phyloP scores from a whole-genome alignment of 2,113 vertebrate species.

The Rhabdomys dilectus region DNA sequence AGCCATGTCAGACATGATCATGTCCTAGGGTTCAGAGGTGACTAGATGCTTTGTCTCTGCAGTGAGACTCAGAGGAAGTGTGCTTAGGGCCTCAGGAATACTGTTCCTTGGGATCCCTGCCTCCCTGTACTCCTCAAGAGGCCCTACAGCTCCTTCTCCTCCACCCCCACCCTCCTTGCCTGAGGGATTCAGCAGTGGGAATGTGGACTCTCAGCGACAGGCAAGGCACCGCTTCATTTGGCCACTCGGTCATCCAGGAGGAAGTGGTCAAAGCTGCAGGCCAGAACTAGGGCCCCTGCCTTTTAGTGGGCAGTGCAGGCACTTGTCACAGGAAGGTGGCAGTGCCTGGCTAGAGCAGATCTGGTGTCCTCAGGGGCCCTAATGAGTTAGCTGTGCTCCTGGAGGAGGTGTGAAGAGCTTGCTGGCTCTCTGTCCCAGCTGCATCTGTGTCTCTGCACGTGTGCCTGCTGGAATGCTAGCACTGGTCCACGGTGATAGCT shows the following conservation, averaged over 20 bases:
- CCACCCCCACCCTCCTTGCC: neutral
- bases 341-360: constrained; percentile 70
- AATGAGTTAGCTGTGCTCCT: constrained; percentile 63
- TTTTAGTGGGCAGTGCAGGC: neutral
- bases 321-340: constrained; percentile 37
- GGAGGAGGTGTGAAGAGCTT: constrained; percentile 63
- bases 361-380: constrained; percentile 68
- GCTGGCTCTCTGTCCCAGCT: neutral
- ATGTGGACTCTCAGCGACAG: neutral
- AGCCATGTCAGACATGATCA: neutral
- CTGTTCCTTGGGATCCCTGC: neutral
- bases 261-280: neutral
- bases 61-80: neutral
- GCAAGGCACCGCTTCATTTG: neutral
- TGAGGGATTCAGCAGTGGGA: neutral
- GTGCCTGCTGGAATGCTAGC: neutral
- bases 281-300: neutral
- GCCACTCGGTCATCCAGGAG: neutral
- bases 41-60: neutral
- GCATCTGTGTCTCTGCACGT: neutral
- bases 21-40: neutral
- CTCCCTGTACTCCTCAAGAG: neutral
- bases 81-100: neutral
- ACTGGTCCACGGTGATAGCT: neutral
- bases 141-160: neutral